These are phyloP conservation scores for Lepidochrysops patricia DNA, from an alignment of 2,888 invertebrate species.

Conservation along the genomic window DNA sequence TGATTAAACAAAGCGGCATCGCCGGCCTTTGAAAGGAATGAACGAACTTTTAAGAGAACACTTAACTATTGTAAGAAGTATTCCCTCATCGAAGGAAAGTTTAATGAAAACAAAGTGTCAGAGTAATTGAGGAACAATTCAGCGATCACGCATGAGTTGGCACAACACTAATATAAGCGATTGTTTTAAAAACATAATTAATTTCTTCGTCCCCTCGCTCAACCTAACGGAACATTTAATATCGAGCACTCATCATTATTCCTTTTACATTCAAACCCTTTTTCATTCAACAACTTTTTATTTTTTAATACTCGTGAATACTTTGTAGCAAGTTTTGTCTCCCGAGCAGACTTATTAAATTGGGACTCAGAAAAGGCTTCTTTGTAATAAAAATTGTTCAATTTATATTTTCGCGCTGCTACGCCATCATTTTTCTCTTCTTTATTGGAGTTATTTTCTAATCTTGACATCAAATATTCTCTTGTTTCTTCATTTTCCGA, in stretches of 20 bases:
- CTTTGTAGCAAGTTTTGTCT: constrained; percentile 45
- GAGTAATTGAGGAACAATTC: constrained; percentile 72
- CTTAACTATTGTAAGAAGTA: constrained; percentile 29
- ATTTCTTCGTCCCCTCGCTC: constrained; percentile 66
- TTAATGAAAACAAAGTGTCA: constrained; percentile 66
- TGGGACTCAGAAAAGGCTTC: constrained; percentile 26
- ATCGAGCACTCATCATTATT: constrained; percentile 73
- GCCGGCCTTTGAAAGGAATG: constrained; percentile 19
- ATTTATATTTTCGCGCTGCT: constrained; percentile 28
- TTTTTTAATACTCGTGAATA: constrained; percentile 47
- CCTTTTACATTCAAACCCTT: constrained; percentile 65
- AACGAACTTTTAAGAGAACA: constrained; percentile 23
- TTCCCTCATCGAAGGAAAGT: constrained; percentile 44
- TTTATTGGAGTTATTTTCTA: constrained; percentile 32
- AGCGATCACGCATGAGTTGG: constrained; percentile 68
- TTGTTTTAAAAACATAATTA: constrained; percentile 74
- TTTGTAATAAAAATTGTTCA: constrained; percentile 29
- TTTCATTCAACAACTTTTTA: constrained; percentile 53
- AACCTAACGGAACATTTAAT: constrained; percentile 71
- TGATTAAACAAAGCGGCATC: constrained; percentile 11
- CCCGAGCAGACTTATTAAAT: constrained; percentile 29
- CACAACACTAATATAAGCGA: constrained; percentile 65
- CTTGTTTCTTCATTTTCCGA: constrained; percentile 42
- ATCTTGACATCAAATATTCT: constrained; percentile 34
- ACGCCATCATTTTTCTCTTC: constrained; percentile 30